These are phyloP conservation scores for Rhinichthys osculus DNA, from an alignment of 2,797 vertebrate genomes.

Conservation along the genomic window DNA sequence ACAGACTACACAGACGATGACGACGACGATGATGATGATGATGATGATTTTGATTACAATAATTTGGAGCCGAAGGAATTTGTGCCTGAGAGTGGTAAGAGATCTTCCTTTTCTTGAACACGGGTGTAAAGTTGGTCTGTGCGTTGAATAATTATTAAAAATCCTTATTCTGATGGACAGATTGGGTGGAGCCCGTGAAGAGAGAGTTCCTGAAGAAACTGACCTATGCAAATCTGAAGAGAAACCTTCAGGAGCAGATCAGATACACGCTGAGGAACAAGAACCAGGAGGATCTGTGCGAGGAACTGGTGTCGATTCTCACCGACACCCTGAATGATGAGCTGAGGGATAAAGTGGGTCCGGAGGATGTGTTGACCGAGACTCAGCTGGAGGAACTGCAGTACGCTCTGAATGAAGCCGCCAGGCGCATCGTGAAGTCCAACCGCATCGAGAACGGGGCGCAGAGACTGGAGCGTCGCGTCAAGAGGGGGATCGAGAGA, in stretches of 20 bases:
- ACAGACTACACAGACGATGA: slow-evolving; percentile 53
- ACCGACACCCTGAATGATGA: slow-evolving; percentile 73
- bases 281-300: slow-evolving; percentile 74
- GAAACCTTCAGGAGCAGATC: slow-evolving; percentile 82
- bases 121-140: background rate
- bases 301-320: slow-evolving; percentile 76
- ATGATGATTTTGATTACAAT: background rate
- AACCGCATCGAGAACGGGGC: slow-evolving; percentile 61
- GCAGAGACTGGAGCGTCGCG: slow-evolving; percentile 65
- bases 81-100: slow-evolving; percentile 71
- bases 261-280: slow-evolving; percentile 72
- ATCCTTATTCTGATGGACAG: slow-evolving; percentile 56
- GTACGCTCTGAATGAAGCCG: slow-evolving; percentile 69
- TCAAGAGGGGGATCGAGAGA: slow-evolving; percentile 77
- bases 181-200: slow-evolving; percentile 79
- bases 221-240: slow-evolving; percentile 79
- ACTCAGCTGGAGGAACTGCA: slow-evolving; percentile 73
- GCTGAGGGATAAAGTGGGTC: slow-evolving; percentile 71
- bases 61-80: slow-evolving; percentile 44
- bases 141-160: background rate
- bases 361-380: slow-evolving; percentile 73
- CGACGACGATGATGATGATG: slow-evolving; percentile 41
- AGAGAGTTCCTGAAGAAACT: slow-evolving; percentile 81
- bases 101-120: background rate
- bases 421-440: slow-evolving; percentile 75